Conservation (phyloP, 30 jellyfish, hydroid and myxozoan species). For the Mastigias papua region DNA sequence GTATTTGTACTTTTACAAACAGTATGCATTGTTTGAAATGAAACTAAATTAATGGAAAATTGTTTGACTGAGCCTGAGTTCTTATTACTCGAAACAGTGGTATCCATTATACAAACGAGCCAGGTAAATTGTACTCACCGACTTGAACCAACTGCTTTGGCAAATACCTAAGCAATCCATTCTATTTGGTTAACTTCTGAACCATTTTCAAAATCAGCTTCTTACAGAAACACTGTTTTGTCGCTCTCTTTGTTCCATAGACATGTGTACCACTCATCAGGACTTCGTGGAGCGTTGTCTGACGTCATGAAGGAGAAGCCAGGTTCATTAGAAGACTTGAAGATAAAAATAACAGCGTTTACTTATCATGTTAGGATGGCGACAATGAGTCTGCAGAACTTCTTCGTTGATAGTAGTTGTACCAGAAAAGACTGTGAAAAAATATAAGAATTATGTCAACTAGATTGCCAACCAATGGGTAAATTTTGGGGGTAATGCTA, state of each 20-base stretch:
- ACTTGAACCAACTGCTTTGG: no score
- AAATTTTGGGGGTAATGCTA: not conserved
- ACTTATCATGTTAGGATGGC: constrained; percentile 97
- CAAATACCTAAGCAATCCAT: no score
- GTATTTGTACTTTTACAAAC: no score
- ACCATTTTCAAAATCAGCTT: no score
- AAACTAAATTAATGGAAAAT: no score
- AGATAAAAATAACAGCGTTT: constrained; percentile 84
- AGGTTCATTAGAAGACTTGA: constrained; percentile 74
- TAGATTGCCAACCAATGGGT: not conserved
- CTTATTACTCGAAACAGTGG: no score
- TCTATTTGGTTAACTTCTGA: no score
- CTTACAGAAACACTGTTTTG: not conserved
- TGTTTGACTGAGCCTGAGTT: no score
- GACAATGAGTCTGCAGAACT: constrained; percentile 73
- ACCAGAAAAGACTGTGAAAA: constrained; percentile 50
- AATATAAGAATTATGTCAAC: not conserved
- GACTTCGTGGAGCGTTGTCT: constrained; percentile 73
- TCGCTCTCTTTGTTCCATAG: constrained; percentile 33
- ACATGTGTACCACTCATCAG: constrained; percentile 94
- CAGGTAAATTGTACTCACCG: no score
- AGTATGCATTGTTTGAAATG: no score
- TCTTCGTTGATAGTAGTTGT: constrained; percentile 65
- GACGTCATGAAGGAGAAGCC: constrained; percentile 81
- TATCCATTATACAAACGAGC: no score